Evolutionary conservation across 2,113 vertebrate genomes (phyloP).

Genomic region (Sebastes fasciatus): DNA sequence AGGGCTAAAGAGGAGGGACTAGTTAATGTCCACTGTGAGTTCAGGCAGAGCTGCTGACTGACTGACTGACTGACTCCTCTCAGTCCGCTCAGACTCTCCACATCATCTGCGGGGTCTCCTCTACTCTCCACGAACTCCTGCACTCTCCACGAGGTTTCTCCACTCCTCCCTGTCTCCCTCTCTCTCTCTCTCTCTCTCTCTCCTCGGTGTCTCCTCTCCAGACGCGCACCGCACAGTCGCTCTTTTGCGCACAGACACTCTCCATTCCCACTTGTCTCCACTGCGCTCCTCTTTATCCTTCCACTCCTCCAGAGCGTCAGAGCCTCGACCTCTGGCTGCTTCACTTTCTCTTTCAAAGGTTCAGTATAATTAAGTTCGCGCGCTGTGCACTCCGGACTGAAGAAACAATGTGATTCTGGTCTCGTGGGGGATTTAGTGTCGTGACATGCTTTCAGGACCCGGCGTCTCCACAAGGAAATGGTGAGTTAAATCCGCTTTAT

Average conservation of each 20-base stretch:
- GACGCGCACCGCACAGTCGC: conserved; percentile 19
- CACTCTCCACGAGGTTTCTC: neutral
- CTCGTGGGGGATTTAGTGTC: conserved; percentile 63
- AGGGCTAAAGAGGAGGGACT: conserved; percentile 63
- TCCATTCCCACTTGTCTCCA: neutral
- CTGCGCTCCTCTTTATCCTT: conserved; percentile 5
- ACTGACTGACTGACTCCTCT: too few relatives aligned
- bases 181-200: neutral
- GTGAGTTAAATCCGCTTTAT: conserved; percentile 54
- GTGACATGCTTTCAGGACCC: conserved; percentile 62
- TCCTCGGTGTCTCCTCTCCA: neutral
- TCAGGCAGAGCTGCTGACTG: neutral
- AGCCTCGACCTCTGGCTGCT: neutral
- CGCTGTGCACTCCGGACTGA: conserved; percentile 5
- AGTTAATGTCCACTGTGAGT: conserved; percentile 49
- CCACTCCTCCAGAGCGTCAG: neutral
- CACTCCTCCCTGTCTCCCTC: too few relatives aligned
- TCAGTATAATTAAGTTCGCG: neutral
- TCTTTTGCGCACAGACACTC: conserved; percentile 48
- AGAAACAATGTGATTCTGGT: conserved; percentile 13
- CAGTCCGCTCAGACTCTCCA: neutral
- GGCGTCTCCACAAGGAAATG: conserved; percentile 62
- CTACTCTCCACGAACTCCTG: neutral
- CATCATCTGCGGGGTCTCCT: conserved; percentile 1
- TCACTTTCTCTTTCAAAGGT: neutral